Conservation (phyloP, 2,113 vertebrate species). For the Nothoprocta pentlandii region DNA sequence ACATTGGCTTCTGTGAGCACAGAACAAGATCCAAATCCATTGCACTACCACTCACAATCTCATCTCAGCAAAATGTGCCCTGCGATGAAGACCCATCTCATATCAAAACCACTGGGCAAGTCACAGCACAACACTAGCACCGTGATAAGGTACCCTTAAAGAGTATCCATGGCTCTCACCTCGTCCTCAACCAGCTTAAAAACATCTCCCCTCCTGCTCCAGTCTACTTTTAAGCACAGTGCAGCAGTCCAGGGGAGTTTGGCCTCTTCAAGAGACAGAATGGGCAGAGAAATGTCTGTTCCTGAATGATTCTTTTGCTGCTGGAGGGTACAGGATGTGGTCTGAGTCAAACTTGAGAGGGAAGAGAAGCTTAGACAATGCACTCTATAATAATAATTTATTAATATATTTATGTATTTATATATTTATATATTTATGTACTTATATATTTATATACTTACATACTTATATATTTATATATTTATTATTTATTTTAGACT, state of each 20-base stretch:
- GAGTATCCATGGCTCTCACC: not conserved
- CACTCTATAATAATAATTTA: not conserved
- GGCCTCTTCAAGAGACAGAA: not conserved
- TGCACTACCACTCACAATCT: not conserved
- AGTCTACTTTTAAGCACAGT: not conserved
- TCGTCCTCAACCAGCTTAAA: not conserved
- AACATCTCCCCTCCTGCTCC: not conserved
- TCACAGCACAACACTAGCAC: not conserved
- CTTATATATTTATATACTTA: too few relatives aligned
- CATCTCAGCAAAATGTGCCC: not conserved
- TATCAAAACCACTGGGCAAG: slow-evolving; percentile 23
- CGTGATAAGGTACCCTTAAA: not conserved
- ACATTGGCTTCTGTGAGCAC: not conserved
- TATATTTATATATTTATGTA: too few relatives aligned
- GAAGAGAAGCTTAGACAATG: slow-evolving; percentile 1
- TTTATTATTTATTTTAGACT: slow-evolving; percentile 11
- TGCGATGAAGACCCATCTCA: not conserved
- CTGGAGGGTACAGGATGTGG: not conserved
- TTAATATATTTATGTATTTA: not conserved
- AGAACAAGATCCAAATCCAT: not conserved
- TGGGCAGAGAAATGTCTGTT: not conserved
- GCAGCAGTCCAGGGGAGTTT: not conserved
- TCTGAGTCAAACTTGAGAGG: not conserved
- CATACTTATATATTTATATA: not conserved
- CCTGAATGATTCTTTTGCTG: not conserved